Base-by-base conservation (phyloP, 2,113 vertebrate species). In the Carlito syrichta region DNA sequence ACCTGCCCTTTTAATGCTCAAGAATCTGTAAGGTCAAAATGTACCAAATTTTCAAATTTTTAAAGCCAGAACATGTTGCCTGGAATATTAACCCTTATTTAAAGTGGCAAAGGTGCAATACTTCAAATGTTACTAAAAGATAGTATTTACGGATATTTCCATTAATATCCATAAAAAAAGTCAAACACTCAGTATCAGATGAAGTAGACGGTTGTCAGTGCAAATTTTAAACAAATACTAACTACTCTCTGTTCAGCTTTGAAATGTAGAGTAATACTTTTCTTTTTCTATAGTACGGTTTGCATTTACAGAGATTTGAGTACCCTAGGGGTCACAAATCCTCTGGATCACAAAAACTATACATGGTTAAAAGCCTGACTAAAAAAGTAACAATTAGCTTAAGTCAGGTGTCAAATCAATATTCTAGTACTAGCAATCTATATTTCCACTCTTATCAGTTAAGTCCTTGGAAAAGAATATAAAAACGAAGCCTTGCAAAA, bases 221-320 rank as follows among this genome's bases (percentile, higher is more conserved):
- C 85, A 81, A 89, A 94, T 85, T 63, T 87, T 45, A 97, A 92
- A 89, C 62, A 92, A 68, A 77, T 38, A 91, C 2, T 91, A 94
- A 86, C 25, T 94, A 88, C 20, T 76, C 92, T 69, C 35, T 91
- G 8, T 94, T 30, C 17, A 35, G 45, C 27, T 91, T 52, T 76
- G 54, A 90, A 30, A 60, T 56, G 4, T 38, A 30, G 9, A 23
- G 82, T 66, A 95, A 73, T 43, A 40, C 22, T 91, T 83, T 84
- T 68, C 32, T 74, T 83, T 96, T 91, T 35, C n/a, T 35, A 50
- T 1, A 86, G 13, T 14, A 45, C 16, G 74, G 12, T 62, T 52
- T 54, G 2, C 16, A 78, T 78, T 62, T 91, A 89, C 35, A 81
- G 71, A 91, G 40, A 94, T 77, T 43, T 94, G 22, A 63, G 56